Base-by-base conservation (phyloP, 2,888 invertebrate genomes). In the Podotricha telesiphe region DNA sequence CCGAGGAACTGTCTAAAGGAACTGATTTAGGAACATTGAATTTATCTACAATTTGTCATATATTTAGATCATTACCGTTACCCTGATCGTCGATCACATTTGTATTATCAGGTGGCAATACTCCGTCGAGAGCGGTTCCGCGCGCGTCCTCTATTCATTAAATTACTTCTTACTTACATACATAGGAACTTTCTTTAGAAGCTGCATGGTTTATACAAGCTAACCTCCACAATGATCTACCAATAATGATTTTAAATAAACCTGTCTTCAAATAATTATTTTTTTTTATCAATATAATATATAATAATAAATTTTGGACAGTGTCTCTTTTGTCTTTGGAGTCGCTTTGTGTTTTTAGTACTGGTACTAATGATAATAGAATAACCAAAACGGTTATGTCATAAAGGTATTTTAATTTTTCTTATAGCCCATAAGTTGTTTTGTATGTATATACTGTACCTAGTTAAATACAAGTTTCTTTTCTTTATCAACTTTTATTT, bases 101-200 rank as follows among this genome's bases (percentile, higher is more conserved):
- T 80, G 81, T 77, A 80, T 83, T 81, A 86, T 83, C 88, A 86
- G 86, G 86, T 80, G 79, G 81, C 81, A 77, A 72, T 74, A 8
- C 73, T 80, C 78, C 73, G 72, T 70, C 76, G 81, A 79, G 79
- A 88, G 86, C 87, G 86, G 89, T 74, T 76, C 77, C 83, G 65
- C 73, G 71, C 74, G 78, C 86, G 85, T 82, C 91, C 91, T 89
- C 91, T 91, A 76, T 86, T 86, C 87, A 87, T 89, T 89, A 89
- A 89, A 88, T 91, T 93, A 92, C 90, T 86, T 83, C 92, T 92
- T 93, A 93, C 91, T 91, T 92, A 92, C 91, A 91, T 92, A 92
- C 91, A 93, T 93, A 93, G 93, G 93, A 93, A 93, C 93, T 93
- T 92, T 93, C 84, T 89, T 93, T 90, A 92, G 92, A 93, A 93